Evolutionary conservation across 1,140 invertebrate genomes (phyloP).

Genomic region (Drosophila arawakana): DNA sequence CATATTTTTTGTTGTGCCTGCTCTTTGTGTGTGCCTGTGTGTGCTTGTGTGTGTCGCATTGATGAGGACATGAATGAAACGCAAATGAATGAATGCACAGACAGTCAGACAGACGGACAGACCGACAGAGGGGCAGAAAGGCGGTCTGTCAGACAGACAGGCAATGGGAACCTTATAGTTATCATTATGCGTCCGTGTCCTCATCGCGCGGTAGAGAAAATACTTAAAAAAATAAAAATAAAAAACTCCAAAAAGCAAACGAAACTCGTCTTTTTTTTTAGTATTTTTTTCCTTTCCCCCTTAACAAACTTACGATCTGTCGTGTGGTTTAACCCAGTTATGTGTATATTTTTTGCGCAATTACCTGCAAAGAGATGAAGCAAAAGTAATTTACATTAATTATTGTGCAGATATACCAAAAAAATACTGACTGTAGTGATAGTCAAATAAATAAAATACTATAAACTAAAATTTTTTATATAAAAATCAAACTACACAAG

Average conservation of each 20-base stretch:
- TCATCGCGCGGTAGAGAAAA: background rate
- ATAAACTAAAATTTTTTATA: background rate
- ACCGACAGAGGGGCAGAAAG: background rate
- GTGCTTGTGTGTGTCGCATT: slow-evolving; percentile 37
- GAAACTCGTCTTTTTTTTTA: slow-evolving; percentile 46
- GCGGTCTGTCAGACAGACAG: background rate
- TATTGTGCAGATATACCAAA: background rate
- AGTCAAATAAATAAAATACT: too few species aligned
- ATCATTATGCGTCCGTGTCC: slow-evolving; percentile 47
- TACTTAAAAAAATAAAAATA: slow-evolving; percentile 1
- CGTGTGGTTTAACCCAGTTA: slow-evolving; percentile 34
- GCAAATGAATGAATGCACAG: slow-evolving; percentile 76
- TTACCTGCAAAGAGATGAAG: slow-evolving; percentile 63
- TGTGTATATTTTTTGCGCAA: slow-evolving; percentile 30
- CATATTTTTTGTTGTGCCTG: slow-evolving; percentile 67
- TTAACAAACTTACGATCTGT: slow-evolving; percentile 52
- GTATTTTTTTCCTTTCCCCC: slow-evolving; percentile 11
- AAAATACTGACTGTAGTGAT: background rate
- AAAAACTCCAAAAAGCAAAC: slow-evolving; percentile 18
- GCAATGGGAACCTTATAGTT: slow-evolving; percentile 42
- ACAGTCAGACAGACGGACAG: slow-evolving; percentile 9
- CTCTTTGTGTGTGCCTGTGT: slow-evolving; percentile 25
- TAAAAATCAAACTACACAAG: too few species aligned
- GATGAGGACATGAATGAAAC: slow-evolving; percentile 77
- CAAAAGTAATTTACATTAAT: background rate